phyloP scores from a whole-genome alignment of 2,113 vertebrate genomes.

The Pseudopipra pipra region DNA sequence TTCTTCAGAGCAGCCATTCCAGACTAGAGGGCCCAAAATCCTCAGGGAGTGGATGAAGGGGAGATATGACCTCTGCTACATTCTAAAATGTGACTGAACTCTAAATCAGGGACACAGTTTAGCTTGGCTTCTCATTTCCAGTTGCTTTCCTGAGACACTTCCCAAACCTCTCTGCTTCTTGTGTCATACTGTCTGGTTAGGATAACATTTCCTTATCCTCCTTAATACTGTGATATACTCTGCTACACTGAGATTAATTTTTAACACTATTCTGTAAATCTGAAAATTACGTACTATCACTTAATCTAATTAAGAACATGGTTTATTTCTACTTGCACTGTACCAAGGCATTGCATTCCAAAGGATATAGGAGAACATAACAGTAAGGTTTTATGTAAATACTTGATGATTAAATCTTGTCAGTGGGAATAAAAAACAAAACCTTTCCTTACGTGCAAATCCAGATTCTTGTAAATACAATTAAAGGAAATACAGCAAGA shows the following conservation, averaged over 20 bases:
- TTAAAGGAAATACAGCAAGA: not conserved
- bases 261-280: not conserved
- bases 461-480: conserved; percentile 1
- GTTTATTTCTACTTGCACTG: conserved; percentile 1
- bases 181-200: not conserved
- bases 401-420: not conserved
- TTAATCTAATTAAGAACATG: not conserved
- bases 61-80: not conserved
- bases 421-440: not conserved
- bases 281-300: not conserved
- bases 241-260: not conserved
- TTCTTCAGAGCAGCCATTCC: not conserved
- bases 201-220: not conserved
- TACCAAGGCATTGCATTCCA: not conserved
- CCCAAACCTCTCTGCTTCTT: not conserved
- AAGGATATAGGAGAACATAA: not conserved
- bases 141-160: not conserved
- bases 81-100: not conserved
- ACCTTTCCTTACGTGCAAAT: conserved; percentile 7
- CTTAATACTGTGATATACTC: not conserved
- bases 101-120: not conserved
- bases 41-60: not conserved
- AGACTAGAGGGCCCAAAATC: not conserved
- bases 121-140: not conserved
- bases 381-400: not conserved